phyloP scores from a whole-genome alignment of 2,797 vertebrate species.

The Myotis planiceps region DNA sequence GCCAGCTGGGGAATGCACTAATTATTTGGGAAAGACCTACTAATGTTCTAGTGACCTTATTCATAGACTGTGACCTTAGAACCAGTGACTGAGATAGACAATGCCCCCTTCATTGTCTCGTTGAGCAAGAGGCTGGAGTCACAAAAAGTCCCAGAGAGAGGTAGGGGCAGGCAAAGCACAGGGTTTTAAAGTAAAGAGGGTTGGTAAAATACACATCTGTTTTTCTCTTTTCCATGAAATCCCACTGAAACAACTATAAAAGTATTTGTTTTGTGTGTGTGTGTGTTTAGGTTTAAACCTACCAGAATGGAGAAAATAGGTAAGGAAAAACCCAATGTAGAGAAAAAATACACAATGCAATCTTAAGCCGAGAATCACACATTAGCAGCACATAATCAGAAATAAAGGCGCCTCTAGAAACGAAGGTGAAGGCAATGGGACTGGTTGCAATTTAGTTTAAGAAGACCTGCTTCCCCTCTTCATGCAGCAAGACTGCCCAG shows the following conservation, averaged over 20 bases:
- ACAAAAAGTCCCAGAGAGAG: background rate
- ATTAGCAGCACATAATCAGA: background rate
- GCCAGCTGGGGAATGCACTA: background rate
- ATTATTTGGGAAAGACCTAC: background rate
- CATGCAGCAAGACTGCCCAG: background rate
- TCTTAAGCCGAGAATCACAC: background rate
- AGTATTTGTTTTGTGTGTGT: background rate
- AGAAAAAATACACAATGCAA: background rate
- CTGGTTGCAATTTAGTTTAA: background rate
- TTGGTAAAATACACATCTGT: background rate
- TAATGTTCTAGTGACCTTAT: background rate
- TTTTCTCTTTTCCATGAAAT: conserved; percentile 14
- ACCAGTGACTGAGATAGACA: background rate
- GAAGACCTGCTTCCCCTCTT: background rate
- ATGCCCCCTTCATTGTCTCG: background rate
- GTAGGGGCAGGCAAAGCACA: background rate
- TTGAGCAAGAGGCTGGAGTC: background rate
- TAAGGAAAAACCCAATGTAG: background rate
- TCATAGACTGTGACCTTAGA: background rate
- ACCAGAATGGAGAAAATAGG: background rate
- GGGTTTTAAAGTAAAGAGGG: background rate
- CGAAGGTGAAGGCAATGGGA: background rate
- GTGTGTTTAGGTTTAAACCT: background rate
- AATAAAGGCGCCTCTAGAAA: background rate
- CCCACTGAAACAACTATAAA: background rate